Base-by-base conservation (phyloP, 2,113 vertebrate genomes). In the Barnardius zonarius region DNA sequence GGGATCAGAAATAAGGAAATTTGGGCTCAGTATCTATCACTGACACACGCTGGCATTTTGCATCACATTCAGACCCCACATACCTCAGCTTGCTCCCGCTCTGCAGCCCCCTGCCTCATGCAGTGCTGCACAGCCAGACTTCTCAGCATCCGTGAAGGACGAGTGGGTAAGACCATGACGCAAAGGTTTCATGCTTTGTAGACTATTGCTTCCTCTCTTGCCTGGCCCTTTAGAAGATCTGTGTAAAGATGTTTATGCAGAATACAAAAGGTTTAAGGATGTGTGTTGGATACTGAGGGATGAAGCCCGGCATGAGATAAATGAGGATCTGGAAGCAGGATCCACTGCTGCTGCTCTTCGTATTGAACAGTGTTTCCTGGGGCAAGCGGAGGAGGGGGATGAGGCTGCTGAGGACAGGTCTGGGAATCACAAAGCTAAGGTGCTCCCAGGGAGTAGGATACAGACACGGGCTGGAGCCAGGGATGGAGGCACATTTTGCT, bases 221-320 rank as follows among this genome's bases (percentile, higher is more conserved):
- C 73, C 55, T 1, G 2, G 35, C 51, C 46, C 68, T 63, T 88
- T 24, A 30, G 79, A 74, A 80, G 62, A 33, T 80, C 62, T 64
- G 52, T 28, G 90, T 43, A 74, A 86, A 96, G 67, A 81, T 83
- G 73, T 94, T 94, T 84, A 80, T 57, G 54, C 43, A 88, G 91
- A 93, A 70, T 15, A 83, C 85, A 85, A 94, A 92, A 77, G 92
- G 41, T 49, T 64, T 63, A 37, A 88, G 88, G 88, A 91, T 82
- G 68, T 89, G 55, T 35, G 57, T 31, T 83, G 86, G 70, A 79
- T 66, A 44, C 27, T 5, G 39, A 39, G 62, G 66, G 85, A 93
- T 83, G 91, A 46, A 96, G 69, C 76, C 22, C n/a, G 8, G 87
- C 88, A 10, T 49, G 88, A 70, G 63, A 88, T 54, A 85, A 74